Percentiles rank a stretch among this genome's conserved stretches.
Conservation (phyloP, 2,888 invertebrate species). For the Apamea monoglypha region DNA sequence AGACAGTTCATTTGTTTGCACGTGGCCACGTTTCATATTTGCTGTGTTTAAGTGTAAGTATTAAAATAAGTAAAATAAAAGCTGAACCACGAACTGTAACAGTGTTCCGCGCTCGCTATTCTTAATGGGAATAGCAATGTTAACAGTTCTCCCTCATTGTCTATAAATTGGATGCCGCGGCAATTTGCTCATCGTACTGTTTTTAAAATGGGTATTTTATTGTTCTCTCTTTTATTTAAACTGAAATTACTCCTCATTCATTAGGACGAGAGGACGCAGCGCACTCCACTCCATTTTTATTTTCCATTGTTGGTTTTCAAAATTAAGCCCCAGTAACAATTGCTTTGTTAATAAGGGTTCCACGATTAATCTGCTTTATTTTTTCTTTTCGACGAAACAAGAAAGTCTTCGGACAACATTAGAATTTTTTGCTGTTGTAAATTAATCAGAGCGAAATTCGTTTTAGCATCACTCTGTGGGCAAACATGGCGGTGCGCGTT, state of each 20-base stretch:
- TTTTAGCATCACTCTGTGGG: slow-evolving; percentile 51
- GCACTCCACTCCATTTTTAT: slow-evolving; percentile 86
- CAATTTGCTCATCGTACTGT: slow-evolving; percentile 86
- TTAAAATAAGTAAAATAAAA: slow-evolving; percentile 67
- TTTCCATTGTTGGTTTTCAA: slow-evolving; percentile 89
- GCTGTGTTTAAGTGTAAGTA: slow-evolving; percentile 9
- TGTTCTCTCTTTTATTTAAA: slow-evolving; percentile 88
- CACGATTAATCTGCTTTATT: slow-evolving; percentile 82
- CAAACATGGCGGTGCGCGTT: slow-evolving; percentile 49
- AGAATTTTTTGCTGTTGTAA: slow-evolving; percentile 69
- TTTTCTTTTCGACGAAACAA: slow-evolving; percentile 76
- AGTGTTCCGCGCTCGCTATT: slow-evolving; percentile 69
- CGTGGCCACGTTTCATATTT: slow-evolving; percentile 16
- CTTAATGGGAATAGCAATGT: slow-evolving; percentile 80
- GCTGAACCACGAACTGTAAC: slow-evolving; percentile 51
- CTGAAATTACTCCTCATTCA: slow-evolving; percentile 89
- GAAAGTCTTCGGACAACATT: slow-evolving; percentile 72
- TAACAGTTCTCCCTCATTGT: slow-evolving; percentile 82
- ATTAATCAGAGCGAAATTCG: slow-evolving; percentile 71
- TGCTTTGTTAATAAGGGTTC: slow-evolving; percentile 88
- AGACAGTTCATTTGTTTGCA: slow-evolving; percentile 4
- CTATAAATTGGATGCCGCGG: slow-evolving; percentile 84
- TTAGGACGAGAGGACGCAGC: slow-evolving; percentile 84
- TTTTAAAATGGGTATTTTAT: slow-evolving; percentile 87
- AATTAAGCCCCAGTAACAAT: slow-evolving; percentile 88